Evolutionary conservation across 2,888 invertebrate species (phyloP).

Genomic region (Phalera bucephala): DNA sequence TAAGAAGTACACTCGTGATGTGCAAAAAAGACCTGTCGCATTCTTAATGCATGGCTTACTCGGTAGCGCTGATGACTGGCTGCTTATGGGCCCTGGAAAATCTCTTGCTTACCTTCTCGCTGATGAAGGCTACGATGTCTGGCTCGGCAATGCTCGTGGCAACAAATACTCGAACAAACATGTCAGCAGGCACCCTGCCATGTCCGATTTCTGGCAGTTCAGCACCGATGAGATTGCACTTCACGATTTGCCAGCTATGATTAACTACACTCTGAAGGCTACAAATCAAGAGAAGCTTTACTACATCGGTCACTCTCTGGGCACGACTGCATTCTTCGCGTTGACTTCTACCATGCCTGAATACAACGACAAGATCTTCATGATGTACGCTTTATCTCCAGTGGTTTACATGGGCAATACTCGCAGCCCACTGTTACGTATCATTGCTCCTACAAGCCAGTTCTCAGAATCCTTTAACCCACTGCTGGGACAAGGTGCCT

Average conservation of each 20-base stretch:
- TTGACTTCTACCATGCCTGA: slow-evolving; percentile 56
- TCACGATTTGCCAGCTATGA: slow-evolving; percentile 70
- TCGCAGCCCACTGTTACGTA: slow-evolving; percentile 68
- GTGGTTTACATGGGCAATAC: slow-evolving; percentile 69
- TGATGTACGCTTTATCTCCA: slow-evolving; percentile 69
- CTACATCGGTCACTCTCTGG: slow-evolving; percentile 67
- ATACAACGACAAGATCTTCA: slow-evolving; percentile 64
- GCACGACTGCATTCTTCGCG: slow-evolving; percentile 63
- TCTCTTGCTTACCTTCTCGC: slow-evolving; percentile 65
- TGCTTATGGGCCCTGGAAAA: slow-evolving; percentile 84
- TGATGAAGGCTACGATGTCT: slow-evolving; percentile 71
- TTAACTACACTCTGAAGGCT: slow-evolving; percentile 59
- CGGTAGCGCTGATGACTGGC: slow-evolving; percentile 87
- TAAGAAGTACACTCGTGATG: slow-evolving; percentile 39
- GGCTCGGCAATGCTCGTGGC: slow-evolving; percentile 72
- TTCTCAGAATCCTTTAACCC: slow-evolving; percentile 44
- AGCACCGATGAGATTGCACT: slow-evolving; percentile 70
- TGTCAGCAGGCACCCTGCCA: slow-evolving; percentile 59
- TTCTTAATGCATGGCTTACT: slow-evolving; percentile 86
- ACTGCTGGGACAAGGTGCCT: slow-evolving; percentile 54
- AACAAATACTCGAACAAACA: slow-evolving; percentile 65
- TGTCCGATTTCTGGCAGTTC: slow-evolving; percentile 71
- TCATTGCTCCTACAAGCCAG: slow-evolving; percentile 61
- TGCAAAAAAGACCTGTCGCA: slow-evolving; percentile 61
- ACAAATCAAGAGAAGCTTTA: slow-evolving; percentile 57